These are phyloP conservation scores for Todiramphus chloris DNA, from an alignment of 2,113 vertebrate genomes.

Conservation along the genomic window DNA sequence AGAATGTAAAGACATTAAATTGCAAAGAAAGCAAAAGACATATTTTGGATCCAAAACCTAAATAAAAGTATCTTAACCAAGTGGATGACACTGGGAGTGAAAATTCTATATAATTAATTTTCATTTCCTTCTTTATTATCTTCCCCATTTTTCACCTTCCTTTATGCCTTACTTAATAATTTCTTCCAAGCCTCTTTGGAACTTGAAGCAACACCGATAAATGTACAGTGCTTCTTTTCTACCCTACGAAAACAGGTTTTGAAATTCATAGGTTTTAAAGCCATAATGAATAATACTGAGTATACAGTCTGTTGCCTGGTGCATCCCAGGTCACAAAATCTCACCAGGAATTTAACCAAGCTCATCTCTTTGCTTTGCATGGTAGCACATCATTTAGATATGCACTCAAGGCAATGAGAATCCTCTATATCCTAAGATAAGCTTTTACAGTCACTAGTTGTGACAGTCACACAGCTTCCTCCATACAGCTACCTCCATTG, in stretches of 20 bases:
- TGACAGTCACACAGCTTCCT: neutral
- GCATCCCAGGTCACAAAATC: neutral
- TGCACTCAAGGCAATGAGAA: neutral
- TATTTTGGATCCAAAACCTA: neutral
- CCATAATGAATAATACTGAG: neutral
- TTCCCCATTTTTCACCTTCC: neutral
- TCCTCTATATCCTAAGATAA: neutral
- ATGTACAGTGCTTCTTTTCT: neutral
- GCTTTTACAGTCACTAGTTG: neutral
- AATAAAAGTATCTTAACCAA: neutral
- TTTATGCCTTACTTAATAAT: neutral
- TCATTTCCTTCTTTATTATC: neutral
- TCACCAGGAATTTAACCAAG: constrained; percentile 8
- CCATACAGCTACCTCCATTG: neutral
- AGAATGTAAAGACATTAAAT: neutral
- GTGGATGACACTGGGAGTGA: neutral
- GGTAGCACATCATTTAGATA: neutral
- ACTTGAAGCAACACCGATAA: constrained; percentile 1
- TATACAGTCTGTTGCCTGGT: neutral
- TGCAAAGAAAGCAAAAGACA: neutral
- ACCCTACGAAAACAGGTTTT: neutral
- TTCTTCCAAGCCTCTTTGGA: neutral
- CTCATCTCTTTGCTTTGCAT: neutral
- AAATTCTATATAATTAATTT: neutral
- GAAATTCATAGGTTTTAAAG: neutral